Conservation (phyloP, 2,113 vertebrate species). For the Atherinomorus stipes region DNA sequence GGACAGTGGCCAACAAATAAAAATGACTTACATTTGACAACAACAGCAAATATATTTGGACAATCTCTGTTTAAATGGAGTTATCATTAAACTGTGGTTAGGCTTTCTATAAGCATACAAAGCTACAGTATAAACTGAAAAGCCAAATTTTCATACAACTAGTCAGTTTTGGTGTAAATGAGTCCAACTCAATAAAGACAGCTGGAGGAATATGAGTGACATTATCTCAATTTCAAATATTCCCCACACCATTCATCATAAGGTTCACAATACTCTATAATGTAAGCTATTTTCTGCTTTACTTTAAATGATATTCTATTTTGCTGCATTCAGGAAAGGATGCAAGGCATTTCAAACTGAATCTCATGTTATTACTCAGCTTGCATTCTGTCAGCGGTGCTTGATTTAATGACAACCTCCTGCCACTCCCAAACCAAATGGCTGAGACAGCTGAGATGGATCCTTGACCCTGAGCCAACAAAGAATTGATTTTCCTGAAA, state of each 20-base stretch:
- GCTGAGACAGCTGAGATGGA: constrained; percentile 37
- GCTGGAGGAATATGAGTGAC: background rate
- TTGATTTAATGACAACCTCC: constrained; percentile 50
- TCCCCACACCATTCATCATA: background rate
- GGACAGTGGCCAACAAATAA: background rate
- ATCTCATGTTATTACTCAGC: constrained; percentile 25
- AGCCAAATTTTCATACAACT: background rate
- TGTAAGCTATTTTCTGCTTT: background rate
- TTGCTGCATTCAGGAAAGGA: constrained; percentile 6
- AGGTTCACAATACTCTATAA: background rate
- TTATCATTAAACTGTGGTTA: background rate
- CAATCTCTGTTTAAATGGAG: background rate
- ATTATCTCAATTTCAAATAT: background rate
- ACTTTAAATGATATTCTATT: background rate
- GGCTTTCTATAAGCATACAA: background rate
- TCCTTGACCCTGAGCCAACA: constrained; percentile 62
- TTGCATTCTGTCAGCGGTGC: constrained; percentile 33
- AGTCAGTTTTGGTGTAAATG: too few species aligned
- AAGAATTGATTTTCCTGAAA: constrained; percentile 66
- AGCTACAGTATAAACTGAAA: background rate
- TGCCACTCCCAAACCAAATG: constrained; percentile 46
- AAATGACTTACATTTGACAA: background rate
- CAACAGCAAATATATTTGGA: background rate
- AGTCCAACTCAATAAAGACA: background rate
- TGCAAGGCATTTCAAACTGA: constrained; percentile 24